A percentile compares a stretch with the other conserved stretches of the same genome.
Evolutionary conservation across 2,797 vertebrate genomes (phyloP).

Genomic region (Australoheros facetus): DNA sequence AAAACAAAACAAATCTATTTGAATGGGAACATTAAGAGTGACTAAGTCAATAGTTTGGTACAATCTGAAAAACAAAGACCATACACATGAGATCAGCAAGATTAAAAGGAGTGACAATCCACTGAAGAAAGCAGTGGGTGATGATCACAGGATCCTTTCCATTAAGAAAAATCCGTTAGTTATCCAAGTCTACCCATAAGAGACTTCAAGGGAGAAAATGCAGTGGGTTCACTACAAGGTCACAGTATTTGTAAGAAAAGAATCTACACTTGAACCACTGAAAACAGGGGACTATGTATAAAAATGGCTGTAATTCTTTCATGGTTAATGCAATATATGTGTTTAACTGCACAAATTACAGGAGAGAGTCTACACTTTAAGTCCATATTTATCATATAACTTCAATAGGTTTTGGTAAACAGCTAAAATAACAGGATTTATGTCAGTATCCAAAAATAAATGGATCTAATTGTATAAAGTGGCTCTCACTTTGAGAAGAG

Average conservation of each 20-base stretch:
- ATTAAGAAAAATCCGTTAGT: too few species aligned
- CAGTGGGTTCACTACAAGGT: too few species aligned
- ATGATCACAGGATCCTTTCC: too few species aligned
- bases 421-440: background rate
- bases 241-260: background rate
- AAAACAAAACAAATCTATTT: too few species aligned
- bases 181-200: too few species aligned
- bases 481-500: fast-evolving
- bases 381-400: background rate
- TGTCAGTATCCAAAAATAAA: background rate
- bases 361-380: background rate
- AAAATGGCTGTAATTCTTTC: background rate
- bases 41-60: too few species aligned
- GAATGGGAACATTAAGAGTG: too few species aligned
- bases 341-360: background rate
- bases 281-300: background rate
- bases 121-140: too few species aligned
- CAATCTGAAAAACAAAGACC: too few species aligned
- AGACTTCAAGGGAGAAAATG: too few species aligned
- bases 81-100: too few species aligned
- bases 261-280: background rate
- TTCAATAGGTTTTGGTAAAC: background rate
- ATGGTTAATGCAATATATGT: background rate
- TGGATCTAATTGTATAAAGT: background rate
- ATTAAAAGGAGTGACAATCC: too few species aligned